Base-by-base conservation (phyloP, 1,140 invertebrate species). In the Eurosta solidaginis region DNA sequence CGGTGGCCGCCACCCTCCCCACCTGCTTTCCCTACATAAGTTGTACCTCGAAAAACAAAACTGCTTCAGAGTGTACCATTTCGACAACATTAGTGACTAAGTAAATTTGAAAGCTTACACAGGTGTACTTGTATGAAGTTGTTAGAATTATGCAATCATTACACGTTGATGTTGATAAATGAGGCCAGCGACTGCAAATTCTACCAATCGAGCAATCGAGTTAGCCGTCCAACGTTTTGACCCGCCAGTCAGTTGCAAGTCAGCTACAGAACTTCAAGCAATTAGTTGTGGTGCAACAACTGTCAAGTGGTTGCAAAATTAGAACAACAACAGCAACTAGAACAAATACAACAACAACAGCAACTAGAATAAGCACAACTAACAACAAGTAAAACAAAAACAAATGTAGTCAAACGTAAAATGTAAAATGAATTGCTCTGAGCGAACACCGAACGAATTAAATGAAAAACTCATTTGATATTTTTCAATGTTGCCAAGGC, bases 211-310 rank as follows among this genome's bases (percentile, higher is more conserved):
- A 25, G 20, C 45, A n/a, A 3, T 47, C 45, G 12, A 14, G 5
- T 14, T n/a, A 1, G 45, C 45, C 10, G 33, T 42, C 33, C n/a
- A 68, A 40, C 14, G n/a, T n/a, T n/a, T 10, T 9, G 7, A 10
- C 36, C 33, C 27, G 59, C 9, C 6, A 22, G 59, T 7, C 54
- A 36, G 27, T n/a, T n/a, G n/a, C 52, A 22, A 29, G 25, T 6
- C 3, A 3, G 54, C 59, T n/a, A n/a, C n/a, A n/a, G n/a, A n/a
- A n/a, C 59, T 42, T 5, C 40, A 27, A 40, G 59, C 59, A 68
- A 68, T 68, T 68, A 68, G 59, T 68, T 68, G 59, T 40, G 33
- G 17, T 20, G 59, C 59, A 68, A 40, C 59, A 68, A 68, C 59
- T 42, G 59, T 68, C 59, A 68, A 68, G 33, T 20, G 10, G 4